These are phyloP conservation scores for Scaptodrosophila latifasciaeformis DNA, from an alignment of 2,888 invertebrate genomes.

Conservation along the genomic window DNA sequence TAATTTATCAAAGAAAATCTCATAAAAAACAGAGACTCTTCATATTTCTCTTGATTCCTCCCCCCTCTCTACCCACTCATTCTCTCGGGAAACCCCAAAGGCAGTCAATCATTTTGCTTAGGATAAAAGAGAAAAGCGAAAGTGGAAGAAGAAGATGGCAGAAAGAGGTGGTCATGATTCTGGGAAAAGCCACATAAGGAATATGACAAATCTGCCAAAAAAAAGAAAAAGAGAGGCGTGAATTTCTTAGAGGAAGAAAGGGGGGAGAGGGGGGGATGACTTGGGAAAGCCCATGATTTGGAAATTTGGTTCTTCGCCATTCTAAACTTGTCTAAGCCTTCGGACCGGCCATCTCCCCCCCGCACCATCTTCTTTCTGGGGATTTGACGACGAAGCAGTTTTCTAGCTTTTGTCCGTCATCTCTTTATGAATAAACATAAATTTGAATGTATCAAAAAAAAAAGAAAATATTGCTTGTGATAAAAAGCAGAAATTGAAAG, in stretches of 20 bases:
- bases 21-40: constrained; percentile 57
- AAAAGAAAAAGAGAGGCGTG: neutral
- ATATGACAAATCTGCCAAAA: constrained; percentile 41
- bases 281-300: too few relatives aligned
- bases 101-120: too few relatives aligned
- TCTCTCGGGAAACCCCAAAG: too few relatives aligned
- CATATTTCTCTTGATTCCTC: too few relatives aligned
- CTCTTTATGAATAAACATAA: too few relatives aligned
- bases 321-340: too few relatives aligned
- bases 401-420: too few relatives aligned
- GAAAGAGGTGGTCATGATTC: neutral
- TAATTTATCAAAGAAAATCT: constrained; percentile 3
- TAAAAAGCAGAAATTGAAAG: neutral
- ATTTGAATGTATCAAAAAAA: constrained; percentile 32
- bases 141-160: constrained; percentile 17
- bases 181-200: constrained; percentile 21
- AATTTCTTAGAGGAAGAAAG: neutral
- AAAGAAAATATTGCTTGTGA: constrained; percentile 34
- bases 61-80: too few relatives aligned
- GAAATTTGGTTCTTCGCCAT: constrained; percentile 29
- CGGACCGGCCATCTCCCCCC: too few relatives aligned
- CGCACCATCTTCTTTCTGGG: too few relatives aligned
- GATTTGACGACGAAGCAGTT: too few relatives aligned
- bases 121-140: too few relatives aligned
- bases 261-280: neutral